Base-by-base conservation (phyloP, 2,797 vertebrate genomes). In the Chaetodon trifasciatus region DNA sequence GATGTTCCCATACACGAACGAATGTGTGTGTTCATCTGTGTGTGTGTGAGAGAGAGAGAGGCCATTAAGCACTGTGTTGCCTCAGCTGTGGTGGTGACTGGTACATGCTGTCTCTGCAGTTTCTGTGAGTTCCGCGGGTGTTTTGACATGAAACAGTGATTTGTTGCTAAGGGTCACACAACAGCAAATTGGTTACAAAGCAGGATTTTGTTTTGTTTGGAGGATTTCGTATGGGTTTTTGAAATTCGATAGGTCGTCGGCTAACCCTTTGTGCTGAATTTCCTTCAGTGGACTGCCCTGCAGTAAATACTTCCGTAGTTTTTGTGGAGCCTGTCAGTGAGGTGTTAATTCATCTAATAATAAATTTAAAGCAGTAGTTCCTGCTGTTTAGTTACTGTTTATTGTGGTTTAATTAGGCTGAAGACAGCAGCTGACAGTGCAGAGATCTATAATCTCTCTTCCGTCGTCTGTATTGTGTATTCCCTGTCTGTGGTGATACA, bases 71-170 rank as follows among this genome's bases (percentile, higher is more conserved):
- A 68, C 74, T 77, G 76, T 94, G 92, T 95, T 95, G 88, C 89
- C 92, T 95, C 93, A 95, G 95, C 93, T 95, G 93, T 92, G 89
- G 76, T 65, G 77, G 83, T 77, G 90, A 83, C 87, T 92, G 91
- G 90, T 93, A 89, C 86, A 74, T 76, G 79, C 88, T 85, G 87
- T 77, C 89, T 88, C 89, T 69, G 86, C 88, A 86, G 76, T 91
- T 90, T 91, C 71, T 90, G 55, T 73, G 77, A 68, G 67, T 88
- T 87, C 83, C 76, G 80, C 24, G 70, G 80, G 62, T 90, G 82
- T 91, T 92, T 87, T 86, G 88, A 92, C 85, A 86, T 78, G 58
- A 86, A 88, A 78, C 49, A 74, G 76, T 79, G 71, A 86, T 88
- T 91, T 86, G 82, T 85, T 90, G 71, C 62, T 52, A 68, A 72